Evolutionary conservation across 2,888 invertebrate genomes (phyloP).

Genomic region (Theristus sp.): DNA sequence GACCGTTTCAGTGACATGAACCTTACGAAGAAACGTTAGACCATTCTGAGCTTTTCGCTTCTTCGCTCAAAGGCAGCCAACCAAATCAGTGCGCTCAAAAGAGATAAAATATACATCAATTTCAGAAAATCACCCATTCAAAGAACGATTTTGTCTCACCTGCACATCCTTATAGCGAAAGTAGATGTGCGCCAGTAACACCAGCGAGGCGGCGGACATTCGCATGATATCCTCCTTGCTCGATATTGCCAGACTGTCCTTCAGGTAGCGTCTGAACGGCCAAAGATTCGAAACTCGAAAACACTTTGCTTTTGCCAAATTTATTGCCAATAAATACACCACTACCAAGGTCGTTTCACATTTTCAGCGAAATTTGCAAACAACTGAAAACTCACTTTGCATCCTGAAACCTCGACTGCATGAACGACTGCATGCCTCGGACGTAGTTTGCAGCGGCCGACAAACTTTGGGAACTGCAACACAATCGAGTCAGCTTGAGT

Average conservation of each 20-base stretch:
- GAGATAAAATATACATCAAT: no score
- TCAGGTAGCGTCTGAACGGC: slow-evolving; percentile 59
- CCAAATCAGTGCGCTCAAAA: no score
- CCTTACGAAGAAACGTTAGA: no score
- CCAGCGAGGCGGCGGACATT: slow-evolving; percentile 81
- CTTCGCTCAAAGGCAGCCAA: no score
- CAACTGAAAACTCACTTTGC: background rate
- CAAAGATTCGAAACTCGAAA: background rate
- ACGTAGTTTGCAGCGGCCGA: slow-evolving; percentile 92
- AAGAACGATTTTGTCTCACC: no score
- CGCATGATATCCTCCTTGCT: slow-evolving; percentile 93
- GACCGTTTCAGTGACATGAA: no score
- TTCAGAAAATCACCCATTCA: no score
- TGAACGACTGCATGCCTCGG: slow-evolving; percentile 85
- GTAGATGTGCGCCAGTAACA: slow-evolving; percentile 85
- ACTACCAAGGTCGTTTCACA: background rate
- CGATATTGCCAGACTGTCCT: slow-evolving; percentile 92
- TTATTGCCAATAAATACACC: background rate
- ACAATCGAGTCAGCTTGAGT: no score
- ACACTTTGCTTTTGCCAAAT: background rate
- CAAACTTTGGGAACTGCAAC: slow-evolving; percentile 57
- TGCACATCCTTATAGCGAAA: slow-evolving; percentile 76
- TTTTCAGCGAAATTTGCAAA: background rate
- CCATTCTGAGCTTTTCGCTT: no score
- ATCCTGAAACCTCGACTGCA: slow-evolving; percentile 79